Conservation (phyloP, 2,113 vertebrate species). For the Festucalex cinctus region DNA sequence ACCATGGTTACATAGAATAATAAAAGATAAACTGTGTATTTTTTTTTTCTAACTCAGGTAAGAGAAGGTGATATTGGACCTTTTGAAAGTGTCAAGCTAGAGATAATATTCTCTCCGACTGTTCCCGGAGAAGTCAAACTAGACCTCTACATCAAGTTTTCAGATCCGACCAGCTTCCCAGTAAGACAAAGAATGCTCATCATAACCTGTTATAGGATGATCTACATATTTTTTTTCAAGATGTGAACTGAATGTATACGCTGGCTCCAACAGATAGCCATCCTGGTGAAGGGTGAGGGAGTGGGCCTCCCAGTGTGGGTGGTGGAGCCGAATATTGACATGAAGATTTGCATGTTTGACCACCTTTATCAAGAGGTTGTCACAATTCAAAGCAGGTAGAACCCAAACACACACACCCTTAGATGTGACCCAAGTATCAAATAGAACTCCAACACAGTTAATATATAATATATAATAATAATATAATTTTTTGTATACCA, state of each 20-base stretch:
- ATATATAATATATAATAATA: too few species aligned
- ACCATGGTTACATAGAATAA: not conserved
- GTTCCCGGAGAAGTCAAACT: conserved; percentile 72
- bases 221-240: not conserved
- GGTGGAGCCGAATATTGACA: conserved; percentile 73
- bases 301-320: conserved; percentile 80
- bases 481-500: not conserved
- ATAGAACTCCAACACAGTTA: not conserved
- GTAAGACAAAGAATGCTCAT: conserved; percentile 68
- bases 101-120: conserved; percentile 79
- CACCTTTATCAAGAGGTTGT: conserved; percentile 82
- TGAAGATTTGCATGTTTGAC: conserved; percentile 88
- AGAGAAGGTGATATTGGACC: conserved; percentile 78
- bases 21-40: not conserved
- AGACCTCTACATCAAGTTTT: conserved; percentile 79
- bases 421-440: not conserved
- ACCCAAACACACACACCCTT: not conserved
- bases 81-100: conserved; percentile 79
- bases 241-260: not conserved
- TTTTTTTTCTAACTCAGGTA: conserved; percentile 40
- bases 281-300: conserved; percentile 66
- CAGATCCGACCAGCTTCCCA: conserved; percentile 68
- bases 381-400: conserved; percentile 80
- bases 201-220: not conserved
- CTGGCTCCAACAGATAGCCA: conserved; percentile 49